A percentile compares a stretch with the other conserved stretches of the same genome.
Conservation (phyloP, 2,888 invertebrate genomes). For the Hypolimnas misippus region DNA sequence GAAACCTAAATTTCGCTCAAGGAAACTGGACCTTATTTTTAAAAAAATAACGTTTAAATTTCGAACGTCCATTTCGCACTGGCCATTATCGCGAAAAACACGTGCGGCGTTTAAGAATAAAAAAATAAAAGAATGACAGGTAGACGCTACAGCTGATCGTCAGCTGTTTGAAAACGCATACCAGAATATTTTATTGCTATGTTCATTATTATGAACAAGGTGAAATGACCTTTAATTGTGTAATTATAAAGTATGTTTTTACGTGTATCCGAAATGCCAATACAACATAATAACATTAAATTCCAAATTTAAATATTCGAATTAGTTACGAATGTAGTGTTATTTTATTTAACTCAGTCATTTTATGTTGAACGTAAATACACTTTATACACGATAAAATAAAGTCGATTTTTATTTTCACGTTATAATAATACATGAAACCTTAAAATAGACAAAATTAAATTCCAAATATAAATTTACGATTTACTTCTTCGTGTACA, state of each 20-base stretch:
- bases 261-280: neutral
- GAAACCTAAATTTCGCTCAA: constrained; percentile 4
- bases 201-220: neutral
- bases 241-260: neutral
- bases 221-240: constrained; percentile 6
- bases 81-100: constrained; percentile 44
- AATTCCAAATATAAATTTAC: too few species aligned
- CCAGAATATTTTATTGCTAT: constrained; percentile 14
- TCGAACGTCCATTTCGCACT: constrained; percentile 41
- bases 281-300: constrained; percentile 3
- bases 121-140: constrained; percentile 50
- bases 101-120: constrained; percentile 45
- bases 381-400: neutral
- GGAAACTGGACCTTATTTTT: constrained; percentile 9
- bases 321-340: constrained; percentile 13
- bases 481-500: neutral
- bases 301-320: constrained; percentile 26
- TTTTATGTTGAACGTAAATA: neutral
- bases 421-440: neutral
- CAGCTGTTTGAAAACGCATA: constrained; percentile 45
- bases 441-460: neutral
- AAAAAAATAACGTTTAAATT: constrained; percentile 19
- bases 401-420: neutral
- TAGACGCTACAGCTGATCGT: constrained; percentile 50
- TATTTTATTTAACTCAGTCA: neutral